Percentiles rank a stretch among this genome's conserved stretches.
phyloP scores from a whole-genome alignment of 2,888 invertebrate genomes.

The Diarsia dahlii region DNA sequence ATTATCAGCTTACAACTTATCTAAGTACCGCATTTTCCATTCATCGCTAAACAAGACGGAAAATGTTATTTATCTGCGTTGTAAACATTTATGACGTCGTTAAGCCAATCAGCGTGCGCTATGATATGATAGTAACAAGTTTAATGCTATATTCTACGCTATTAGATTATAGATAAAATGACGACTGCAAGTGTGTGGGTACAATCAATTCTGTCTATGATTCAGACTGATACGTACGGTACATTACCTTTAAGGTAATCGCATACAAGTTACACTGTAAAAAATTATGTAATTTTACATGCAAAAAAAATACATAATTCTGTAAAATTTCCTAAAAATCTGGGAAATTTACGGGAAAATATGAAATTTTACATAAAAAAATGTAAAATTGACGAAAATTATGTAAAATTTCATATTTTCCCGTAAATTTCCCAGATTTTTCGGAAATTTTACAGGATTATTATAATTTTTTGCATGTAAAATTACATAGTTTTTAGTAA shows the following conservation, averaged over 20 bases:
- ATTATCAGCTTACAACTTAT: conserved; percentile 30
- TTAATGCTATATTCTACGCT: background rate
- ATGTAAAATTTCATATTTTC: too few species aligned
- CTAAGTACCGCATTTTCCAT: background rate
- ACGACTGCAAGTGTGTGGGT: background rate
- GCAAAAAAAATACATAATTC: too few species aligned
- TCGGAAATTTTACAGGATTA: too few species aligned
- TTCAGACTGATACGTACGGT: conserved; percentile 23
- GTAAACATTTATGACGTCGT: conserved; percentile 33
- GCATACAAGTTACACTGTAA: too few species aligned
- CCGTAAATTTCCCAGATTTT: too few species aligned
- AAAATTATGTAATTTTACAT: too few species aligned
- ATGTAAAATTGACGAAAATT: too few species aligned
- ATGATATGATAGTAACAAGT: conserved; percentile 22
- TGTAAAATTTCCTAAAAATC: too few species aligned
- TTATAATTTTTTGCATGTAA: too few species aligned
- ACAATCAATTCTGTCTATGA: conserved; percentile 36
- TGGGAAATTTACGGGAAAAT: too few species aligned
- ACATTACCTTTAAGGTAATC: background rate
- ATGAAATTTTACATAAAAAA: too few species aligned
- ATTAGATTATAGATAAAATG: conserved; percentile 22
- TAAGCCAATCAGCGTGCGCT: conserved; percentile 20
- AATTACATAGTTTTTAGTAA: too few species aligned
- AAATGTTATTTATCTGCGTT: conserved; percentile 23
- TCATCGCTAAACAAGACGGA: conserved; percentile 13